Percentiles rank a stretch among this genome's conserved stretches.
These are phyloP conservation scores for Speoplatyrhinus poulsoni DNA, from an alignment of 2,113 vertebrate genomes.

Conservation along the genomic window DNA sequence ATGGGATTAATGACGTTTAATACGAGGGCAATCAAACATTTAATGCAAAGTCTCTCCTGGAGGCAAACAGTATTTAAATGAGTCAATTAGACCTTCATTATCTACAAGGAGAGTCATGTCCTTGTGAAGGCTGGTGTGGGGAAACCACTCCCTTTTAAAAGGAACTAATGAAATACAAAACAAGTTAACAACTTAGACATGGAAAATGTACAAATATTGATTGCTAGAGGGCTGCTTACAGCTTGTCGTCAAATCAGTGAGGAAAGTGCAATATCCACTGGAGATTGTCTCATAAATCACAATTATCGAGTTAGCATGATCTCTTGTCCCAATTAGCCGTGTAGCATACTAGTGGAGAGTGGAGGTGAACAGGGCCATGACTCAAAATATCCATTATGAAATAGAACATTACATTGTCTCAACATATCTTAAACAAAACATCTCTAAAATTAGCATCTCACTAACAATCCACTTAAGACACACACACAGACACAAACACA, in stretches of 20 bases:
- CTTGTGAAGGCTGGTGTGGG: constrained; percentile 79
- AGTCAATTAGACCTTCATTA: constrained; percentile 99
- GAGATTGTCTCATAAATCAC: constrained; percentile 86
- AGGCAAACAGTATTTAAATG: constrained; percentile 98
- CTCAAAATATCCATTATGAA: constrained; percentile 35
- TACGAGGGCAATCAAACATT: constrained; percentile 99
- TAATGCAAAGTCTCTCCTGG: constrained; percentile 95
- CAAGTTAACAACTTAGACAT: constrained; percentile 74
- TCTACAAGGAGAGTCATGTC: constrained; percentile 83
- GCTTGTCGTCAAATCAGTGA: constrained; percentile 68
- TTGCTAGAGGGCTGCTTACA: constrained; percentile 69
- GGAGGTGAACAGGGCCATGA: constrained; percentile 29
- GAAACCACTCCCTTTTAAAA: constrained; percentile 77
- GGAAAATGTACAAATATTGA: constrained; percentile 68
- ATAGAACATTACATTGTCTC: constrained; percentile 22
- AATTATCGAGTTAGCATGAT: constrained; percentile 85
- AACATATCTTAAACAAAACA: constrained; percentile 11
- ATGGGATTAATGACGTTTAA: constrained; percentile 99
- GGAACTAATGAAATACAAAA: constrained; percentile 86
- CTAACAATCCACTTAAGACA: constrained; percentile 43
- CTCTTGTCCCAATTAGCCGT: constrained; percentile 83
- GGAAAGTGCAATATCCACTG: constrained; percentile 70
- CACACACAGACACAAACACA: constrained; percentile 20
- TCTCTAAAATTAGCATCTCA: constrained; percentile 24
- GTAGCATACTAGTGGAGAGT: constrained; percentile 78